These are phyloP conservation scores for Nycticryphes semicollaris DNA, from an alignment of 2,113 vertebrate genomes.

Conservation along the genomic window DNA sequence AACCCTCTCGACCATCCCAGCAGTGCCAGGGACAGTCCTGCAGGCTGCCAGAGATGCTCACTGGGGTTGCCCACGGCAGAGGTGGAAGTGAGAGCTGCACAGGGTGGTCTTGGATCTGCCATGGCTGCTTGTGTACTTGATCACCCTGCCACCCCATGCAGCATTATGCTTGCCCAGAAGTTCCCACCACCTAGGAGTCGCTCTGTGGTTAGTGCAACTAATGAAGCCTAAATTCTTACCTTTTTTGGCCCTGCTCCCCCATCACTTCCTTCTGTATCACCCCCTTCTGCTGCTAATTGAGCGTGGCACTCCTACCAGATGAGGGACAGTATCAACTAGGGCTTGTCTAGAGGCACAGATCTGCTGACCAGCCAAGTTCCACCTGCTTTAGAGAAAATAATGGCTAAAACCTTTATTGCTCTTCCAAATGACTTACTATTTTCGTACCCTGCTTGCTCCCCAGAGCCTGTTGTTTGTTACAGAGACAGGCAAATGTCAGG, in stretches of 20 bases:
- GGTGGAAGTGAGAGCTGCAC: not conserved
- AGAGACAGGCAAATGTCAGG: not conserved
- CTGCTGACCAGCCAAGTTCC: not conserved
- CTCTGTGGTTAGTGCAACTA: not conserved
- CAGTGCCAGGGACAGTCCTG: fast-evolving
- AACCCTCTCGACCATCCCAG: not conserved
- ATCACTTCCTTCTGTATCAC: not conserved
- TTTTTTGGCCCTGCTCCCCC: not conserved
- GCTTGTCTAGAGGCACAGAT: not conserved
- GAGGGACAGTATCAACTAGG: not conserved
- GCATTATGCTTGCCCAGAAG: not conserved
- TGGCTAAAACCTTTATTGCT: not conserved
- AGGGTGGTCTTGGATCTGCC: not conserved
- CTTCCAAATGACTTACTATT: not conserved
- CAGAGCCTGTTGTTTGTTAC: not conserved
- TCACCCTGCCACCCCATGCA: not conserved
- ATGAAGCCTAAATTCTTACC: not conserved
- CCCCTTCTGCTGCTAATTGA: fast-evolving
- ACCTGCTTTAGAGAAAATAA: not conserved
- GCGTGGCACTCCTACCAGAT: not conserved
- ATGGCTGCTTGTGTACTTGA: too few relatives aligned
- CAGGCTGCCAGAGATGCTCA: not conserved
- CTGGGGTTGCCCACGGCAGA: not conserved
- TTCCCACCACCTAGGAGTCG: not conserved
- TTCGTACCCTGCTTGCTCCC: not conserved